Conservation (phyloP, 2,888 invertebrate genomes). For the Cerastoderma edule region DNA sequence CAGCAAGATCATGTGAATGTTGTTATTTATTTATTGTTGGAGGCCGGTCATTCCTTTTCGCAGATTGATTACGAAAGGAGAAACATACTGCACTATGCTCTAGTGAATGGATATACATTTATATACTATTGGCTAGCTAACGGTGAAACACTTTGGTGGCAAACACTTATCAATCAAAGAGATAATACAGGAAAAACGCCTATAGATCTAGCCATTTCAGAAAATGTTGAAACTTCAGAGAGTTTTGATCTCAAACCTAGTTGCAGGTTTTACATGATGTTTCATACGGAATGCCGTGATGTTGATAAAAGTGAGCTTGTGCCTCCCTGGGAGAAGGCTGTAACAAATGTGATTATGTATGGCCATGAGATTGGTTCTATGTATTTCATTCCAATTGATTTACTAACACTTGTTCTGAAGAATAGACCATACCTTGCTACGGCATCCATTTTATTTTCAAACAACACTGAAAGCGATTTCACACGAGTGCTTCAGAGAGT, state of each 20-base stretch:
- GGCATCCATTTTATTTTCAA: not conserved
- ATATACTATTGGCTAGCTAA: not conserved
- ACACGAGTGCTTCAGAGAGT: not conserved
- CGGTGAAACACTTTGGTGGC: not conserved
- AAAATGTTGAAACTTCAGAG: not conserved
- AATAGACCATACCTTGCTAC: not conserved
- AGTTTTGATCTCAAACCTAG: not conserved
- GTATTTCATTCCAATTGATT: not conserved
- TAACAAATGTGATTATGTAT: not conserved
- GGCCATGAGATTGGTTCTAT: not conserved
- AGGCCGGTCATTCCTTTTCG: not conserved
- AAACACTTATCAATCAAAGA: not conserved
- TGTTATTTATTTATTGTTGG: not conserved
- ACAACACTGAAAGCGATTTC: not conserved
- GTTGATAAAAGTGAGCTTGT: not conserved
- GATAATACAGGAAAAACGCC: not conserved
- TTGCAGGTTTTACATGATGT: not conserved
- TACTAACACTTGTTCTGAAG: not conserved
- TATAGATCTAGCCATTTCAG: not conserved
- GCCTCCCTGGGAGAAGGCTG: not conserved
- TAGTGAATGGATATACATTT: not conserved
- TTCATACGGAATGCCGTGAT: not conserved
- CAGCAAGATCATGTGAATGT: not conserved
- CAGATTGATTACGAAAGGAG: not conserved
- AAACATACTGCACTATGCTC: not conserved